Evolutionary conservation across 1,140 invertebrate species (phyloP).

Genomic region (Sogatella furcifera): DNA sequence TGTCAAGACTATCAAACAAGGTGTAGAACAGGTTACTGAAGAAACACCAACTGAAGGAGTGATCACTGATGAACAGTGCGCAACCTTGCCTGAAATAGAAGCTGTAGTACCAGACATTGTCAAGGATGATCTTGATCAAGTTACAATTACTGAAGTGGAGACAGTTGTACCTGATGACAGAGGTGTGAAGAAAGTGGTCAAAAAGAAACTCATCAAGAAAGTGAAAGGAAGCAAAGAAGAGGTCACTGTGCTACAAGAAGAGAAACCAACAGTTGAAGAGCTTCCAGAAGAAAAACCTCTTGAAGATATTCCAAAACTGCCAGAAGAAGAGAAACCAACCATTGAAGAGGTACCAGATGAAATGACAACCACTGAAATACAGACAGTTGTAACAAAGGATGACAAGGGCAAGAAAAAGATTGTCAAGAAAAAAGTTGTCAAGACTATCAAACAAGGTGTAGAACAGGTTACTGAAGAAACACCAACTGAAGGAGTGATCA

Average conservation of each 20-base stretch:
- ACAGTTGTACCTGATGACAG: constrained; percentile 17
- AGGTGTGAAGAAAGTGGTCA: constrained; percentile 22
- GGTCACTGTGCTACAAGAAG: constrained; percentile 24
- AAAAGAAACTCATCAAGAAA: constrained; percentile 26
- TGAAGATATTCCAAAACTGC: constrained; percentile 4
- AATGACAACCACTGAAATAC: constrained; percentile 20
- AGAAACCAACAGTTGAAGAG: constrained; percentile 30
- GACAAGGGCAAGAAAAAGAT: neutral
- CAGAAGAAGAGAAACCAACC: neutral
- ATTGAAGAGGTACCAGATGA: constrained; percentile 5
- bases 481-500: constrained; percentile 7
- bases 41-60: constrained; percentile 25
- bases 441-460: constrained; percentile 16
- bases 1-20: constrained; percentile 16
- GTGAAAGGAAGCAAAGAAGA: constrained; percentile 22
- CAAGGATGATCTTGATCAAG: constrained; percentile 8
- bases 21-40: constrained; percentile 25
- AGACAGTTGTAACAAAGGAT: constrained; percentile 17
- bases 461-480: constrained; percentile 19
- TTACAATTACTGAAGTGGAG: constrained; percentile 21
- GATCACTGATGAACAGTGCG: constrained; percentile 26
- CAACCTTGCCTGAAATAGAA: constrained; percentile 22
- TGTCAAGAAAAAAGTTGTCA: constrained; percentile 26
- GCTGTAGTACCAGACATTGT: constrained; percentile 24
- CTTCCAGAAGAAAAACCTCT: neutral